Evolutionary conservation across 1,140 invertebrate species (phyloP).

Genomic region (Drosophila willistoni): DNA sequence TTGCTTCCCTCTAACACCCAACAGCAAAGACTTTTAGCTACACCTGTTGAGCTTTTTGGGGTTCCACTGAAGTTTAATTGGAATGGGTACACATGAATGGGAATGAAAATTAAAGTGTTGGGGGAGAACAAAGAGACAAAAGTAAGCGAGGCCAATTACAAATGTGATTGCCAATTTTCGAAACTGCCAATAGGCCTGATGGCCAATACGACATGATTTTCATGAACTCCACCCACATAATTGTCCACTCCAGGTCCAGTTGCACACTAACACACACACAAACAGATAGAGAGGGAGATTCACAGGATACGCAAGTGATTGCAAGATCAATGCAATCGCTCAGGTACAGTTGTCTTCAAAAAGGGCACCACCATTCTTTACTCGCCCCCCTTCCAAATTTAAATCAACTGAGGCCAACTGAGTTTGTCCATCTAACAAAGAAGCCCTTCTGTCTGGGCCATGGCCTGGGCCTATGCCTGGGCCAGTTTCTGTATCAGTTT

Average conservation of each 20-base stretch:
- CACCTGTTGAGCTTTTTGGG: constrained; percentile 39
- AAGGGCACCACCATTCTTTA: not conserved
- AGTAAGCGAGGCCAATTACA: constrained; percentile 67
- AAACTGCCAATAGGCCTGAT: constrained; percentile 61
- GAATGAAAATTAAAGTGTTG: not conserved
- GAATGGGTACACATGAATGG: not conserved
- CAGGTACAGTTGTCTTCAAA: not conserved
- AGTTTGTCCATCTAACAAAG: not conserved
- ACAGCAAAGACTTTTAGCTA: not conserved
- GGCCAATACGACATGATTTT: constrained; percentile 73
- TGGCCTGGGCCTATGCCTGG: not conserved
- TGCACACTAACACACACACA: not conserved
- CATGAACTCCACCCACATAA: constrained; percentile 75
- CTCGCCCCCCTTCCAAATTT: not conserved
- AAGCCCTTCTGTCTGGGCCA: too few relatives aligned
- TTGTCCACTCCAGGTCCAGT: constrained; percentile 37
- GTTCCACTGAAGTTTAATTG: not conserved
- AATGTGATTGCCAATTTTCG: constrained; percentile 61
- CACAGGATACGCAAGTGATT: constrained; percentile 8
- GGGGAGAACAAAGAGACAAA: constrained; percentile 41
- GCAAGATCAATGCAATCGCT: not conserved
- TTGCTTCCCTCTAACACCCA: not conserved
- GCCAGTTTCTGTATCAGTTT: constrained; percentile 50
- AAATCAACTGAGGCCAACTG: not conserved
- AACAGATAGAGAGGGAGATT: not conserved